Conservation (phyloP, 2,797 vertebrate genomes). For the Fistularia commersonii region DNA sequence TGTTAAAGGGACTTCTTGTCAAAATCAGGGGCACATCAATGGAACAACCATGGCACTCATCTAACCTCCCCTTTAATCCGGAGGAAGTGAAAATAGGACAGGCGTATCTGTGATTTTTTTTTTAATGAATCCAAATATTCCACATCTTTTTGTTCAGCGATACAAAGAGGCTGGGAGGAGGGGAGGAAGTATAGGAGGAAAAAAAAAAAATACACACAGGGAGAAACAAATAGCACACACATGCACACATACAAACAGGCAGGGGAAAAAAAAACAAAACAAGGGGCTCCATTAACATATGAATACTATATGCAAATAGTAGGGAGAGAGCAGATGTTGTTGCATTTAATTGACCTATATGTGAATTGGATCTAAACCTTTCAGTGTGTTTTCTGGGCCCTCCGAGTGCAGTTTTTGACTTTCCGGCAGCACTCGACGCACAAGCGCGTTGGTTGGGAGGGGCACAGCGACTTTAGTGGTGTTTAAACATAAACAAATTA, state of each 20-base stretch:
- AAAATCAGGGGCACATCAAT: constrained; percentile 86
- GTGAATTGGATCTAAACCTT: constrained; percentile 99
- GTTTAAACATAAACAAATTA: constrained; percentile 39
- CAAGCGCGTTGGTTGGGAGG: constrained; percentile 3
- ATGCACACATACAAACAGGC: constrained; percentile 50
- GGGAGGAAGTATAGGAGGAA: constrained; percentile 69
- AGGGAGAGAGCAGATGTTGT: constrained; percentile 99
- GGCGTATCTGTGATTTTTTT: constrained; percentile 53
- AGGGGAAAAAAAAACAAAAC: constrained; percentile 61
- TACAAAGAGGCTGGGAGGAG: constrained; percentile 73
- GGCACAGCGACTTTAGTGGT: constrained; percentile 45
- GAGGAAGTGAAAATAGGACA: constrained; percentile 81
- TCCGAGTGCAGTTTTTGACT: constrained; percentile 77
- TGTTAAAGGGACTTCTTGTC: constrained; percentile 90
- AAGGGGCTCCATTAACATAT: constrained; percentile 99
- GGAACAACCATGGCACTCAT: constrained; percentile 79
- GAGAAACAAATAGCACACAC: constrained; percentile 60
- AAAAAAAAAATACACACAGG: constrained; percentile 51
- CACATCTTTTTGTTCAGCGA: constrained; percentile 68
- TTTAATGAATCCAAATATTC: constrained; percentile 86
- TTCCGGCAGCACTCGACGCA: constrained; percentile 69
- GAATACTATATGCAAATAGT: constrained; percentile 99
- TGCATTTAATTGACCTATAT: constrained; percentile 99
- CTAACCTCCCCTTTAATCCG: constrained; percentile 84
- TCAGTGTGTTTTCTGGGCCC: constrained; percentile 91